Evolutionary conservation across 2,113 vertebrate genomes (phyloP).

Genomic region (Tricholaema leucomelas): DNA sequence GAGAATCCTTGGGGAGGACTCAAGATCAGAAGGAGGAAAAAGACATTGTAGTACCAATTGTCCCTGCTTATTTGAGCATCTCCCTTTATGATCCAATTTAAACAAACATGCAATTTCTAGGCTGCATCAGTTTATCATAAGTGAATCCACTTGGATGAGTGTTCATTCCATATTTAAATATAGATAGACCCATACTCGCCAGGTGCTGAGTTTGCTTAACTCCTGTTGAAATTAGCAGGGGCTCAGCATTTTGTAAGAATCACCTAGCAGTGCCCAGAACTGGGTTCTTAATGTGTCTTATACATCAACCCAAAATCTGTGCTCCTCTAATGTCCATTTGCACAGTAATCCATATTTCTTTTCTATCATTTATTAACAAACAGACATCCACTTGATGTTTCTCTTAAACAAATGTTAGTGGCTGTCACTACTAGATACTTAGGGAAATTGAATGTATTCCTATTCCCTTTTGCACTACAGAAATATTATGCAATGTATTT

Average conservation of each 20-base stretch:
- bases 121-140: constrained; percentile 43
- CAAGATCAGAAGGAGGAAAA: constrained; percentile 16
- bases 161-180: constrained; percentile 48
- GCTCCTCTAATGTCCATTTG: constrained; percentile 38
- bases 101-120: constrained; percentile 53
- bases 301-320: constrained; percentile 35
- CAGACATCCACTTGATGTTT: constrained; percentile 33
- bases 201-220: constrained; percentile 57
- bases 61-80: not conserved
- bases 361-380: constrained; percentile 46
- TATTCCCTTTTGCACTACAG: constrained; percentile 41
- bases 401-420: constrained; percentile 57
- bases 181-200: constrained; percentile 52
- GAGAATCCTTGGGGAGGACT: constrained; percentile 28
- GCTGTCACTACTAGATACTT: constrained; percentile 62
- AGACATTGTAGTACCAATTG: constrained; percentile 46
- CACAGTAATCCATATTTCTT: constrained; percentile 47
- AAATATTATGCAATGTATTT: constrained; percentile 52
- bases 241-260: constrained; percentile 57
- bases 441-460: constrained; percentile 62
- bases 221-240: constrained; percentile 51
- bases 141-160: constrained; percentile 36
- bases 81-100: constrained; percentile 46
- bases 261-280: constrained; percentile 36
- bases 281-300: constrained; percentile 47